These are phyloP conservation scores for Campoplex nolae DNA, from an alignment of 2,888 invertebrate species.

Conservation along the genomic window DNA sequence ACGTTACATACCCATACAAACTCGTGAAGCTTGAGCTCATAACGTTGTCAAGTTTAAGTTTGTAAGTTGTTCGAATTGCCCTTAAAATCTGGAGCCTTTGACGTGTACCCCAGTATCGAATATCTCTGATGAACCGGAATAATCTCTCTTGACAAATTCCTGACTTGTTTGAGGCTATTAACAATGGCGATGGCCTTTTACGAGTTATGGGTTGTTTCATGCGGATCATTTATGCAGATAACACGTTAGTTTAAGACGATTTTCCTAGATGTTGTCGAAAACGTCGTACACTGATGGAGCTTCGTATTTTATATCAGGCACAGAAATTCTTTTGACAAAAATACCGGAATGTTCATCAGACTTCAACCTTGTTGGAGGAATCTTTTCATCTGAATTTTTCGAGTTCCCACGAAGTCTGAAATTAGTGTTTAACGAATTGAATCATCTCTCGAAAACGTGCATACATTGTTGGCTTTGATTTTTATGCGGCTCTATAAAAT, in stretches of 20 bases:
- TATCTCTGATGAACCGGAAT: background rate
- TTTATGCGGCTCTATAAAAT: too few species aligned
- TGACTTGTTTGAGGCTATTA: background rate
- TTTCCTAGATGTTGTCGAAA: too few species aligned
- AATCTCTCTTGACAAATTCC: background rate
- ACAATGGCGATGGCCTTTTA: background rate
- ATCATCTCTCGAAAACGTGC: too few species aligned
- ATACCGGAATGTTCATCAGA: too few species aligned
- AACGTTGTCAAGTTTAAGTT: constrained; percentile 3
- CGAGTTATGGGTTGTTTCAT: background rate
- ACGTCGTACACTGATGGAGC: too few species aligned
- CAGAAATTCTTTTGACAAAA: too few species aligned
- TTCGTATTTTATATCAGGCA: background rate
- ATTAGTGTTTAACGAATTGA: too few species aligned
- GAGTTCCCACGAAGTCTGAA: too few species aligned
- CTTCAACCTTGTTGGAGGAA: too few species aligned
- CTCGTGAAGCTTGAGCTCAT: background rate
- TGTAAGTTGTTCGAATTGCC: background rate
- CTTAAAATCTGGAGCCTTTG: constrained; percentile 3
- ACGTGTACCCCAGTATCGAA: background rate
- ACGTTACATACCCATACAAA: background rate
- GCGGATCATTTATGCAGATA: background rate
- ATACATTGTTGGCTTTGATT: too few species aligned
- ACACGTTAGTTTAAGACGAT: background rate
- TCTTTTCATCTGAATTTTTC: too few species aligned